Evolutionary conservation across 2,113 vertebrate genomes (phyloP).

Genomic region (Stegostoma tigrinum): DNA sequence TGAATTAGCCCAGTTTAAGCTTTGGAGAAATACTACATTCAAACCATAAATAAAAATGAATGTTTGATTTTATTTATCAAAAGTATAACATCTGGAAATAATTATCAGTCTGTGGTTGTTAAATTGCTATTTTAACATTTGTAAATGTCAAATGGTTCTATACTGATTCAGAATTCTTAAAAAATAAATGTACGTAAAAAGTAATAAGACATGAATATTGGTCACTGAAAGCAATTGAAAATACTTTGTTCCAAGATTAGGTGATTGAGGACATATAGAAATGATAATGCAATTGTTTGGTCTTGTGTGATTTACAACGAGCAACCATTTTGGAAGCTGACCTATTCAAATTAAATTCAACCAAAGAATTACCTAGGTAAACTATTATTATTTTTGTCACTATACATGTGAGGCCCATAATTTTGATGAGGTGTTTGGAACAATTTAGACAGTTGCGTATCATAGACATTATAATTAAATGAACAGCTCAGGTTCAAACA

Average conservation of each 20-base stretch:
- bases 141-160: not conserved
- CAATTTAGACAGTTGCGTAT: not conserved
- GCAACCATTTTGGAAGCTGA: constrained; percentile 11
- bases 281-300: not conserved
- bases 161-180: not conserved
- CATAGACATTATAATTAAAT: not conserved
- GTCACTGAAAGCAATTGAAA: not conserved
- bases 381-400: not conserved
- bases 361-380: not conserved
- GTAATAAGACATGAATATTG: not conserved
- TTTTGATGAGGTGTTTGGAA: not conserved
- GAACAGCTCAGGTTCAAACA: not conserved
- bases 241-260: not conserved
- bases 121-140: not conserved
- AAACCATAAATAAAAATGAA: not conserved
- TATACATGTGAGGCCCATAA: not conserved
- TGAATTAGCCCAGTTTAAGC: not conserved
- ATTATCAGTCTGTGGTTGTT: not conserved
- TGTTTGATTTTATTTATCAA: not conserved
- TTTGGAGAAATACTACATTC: not conserved
- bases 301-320: not conserved
- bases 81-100: not conserved
- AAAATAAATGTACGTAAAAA: not conserved
- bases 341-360: not conserved
- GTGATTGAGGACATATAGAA: not conserved